Conservation (phyloP, 2,797 vertebrate genomes). For the Trichosurus vulpecula region DNA sequence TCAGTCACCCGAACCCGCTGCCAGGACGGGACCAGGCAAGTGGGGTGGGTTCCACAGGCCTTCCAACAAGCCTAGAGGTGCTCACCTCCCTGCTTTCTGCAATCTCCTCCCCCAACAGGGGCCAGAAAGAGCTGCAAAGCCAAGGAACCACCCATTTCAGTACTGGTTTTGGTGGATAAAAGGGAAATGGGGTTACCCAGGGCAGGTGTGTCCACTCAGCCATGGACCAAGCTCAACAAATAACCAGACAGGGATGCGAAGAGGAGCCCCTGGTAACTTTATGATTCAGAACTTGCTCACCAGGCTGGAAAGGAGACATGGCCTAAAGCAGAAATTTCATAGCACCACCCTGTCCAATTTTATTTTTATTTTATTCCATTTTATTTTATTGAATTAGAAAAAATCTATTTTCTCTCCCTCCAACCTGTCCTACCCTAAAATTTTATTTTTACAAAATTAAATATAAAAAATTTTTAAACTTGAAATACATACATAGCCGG, state of each 20-base stretch:
- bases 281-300: background rate
- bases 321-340: background rate
- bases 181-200: background rate
- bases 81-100: background rate
- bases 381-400: background rate
- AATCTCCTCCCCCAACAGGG: background rate
- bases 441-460: background rate
- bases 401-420: background rate
- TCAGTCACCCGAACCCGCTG: slow-evolving; percentile 62
- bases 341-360: background rate
- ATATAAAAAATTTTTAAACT: background rate
- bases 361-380: background rate
- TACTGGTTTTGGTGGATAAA: background rate
- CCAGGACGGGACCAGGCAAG: slow-evolving; percentile 64
- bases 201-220: background rate
- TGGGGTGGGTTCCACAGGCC: slow-evolving; percentile 11
- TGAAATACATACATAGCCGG: background rate
- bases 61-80: background rate
- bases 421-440: background rate
- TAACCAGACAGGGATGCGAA: background rate
- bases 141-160: background rate
- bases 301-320: background rate
- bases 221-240: slow-evolving; percentile 13
- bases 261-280: background rate
- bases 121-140: background rate